phyloP scores from a whole-genome alignment of 2,888 invertebrate genomes.

The Mythimna impura region DNA sequence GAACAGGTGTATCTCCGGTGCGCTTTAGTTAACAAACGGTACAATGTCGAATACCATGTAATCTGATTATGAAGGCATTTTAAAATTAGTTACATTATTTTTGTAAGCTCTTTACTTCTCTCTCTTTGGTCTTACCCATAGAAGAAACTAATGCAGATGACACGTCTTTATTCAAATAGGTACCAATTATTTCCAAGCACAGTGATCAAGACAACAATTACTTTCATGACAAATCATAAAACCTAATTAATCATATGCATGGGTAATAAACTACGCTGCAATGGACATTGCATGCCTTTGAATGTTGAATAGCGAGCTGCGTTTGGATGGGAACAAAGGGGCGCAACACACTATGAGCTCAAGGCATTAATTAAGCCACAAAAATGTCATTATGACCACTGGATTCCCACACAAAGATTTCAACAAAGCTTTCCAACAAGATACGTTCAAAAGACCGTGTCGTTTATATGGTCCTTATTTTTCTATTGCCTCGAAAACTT shows the following conservation, averaged over 20 bases:
- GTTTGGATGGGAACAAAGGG: conserved; percentile 69
- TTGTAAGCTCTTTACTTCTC: not conserved
- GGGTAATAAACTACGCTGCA: conserved; percentile 44
- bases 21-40: conserved; percentile 43
- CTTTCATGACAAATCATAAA: conserved; percentile 29
- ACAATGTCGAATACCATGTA: conserved; percentile 32
- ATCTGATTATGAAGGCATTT: conserved; percentile 38
- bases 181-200: not conserved
- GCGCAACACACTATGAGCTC: conserved; percentile 57
- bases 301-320: conserved; percentile 61
- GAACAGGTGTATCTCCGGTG: conserved; percentile 52
- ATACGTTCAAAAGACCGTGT: conserved; percentile 45
- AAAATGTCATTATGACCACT: conserved; percentile 71
- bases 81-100: not conserved
- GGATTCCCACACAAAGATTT: conserved; percentile 70
- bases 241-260: conserved; percentile 48
- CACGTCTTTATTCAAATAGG: not conserved
- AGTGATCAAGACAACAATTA: not conserved
- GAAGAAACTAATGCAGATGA: not conserved
- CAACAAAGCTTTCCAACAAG: conserved; percentile 54
- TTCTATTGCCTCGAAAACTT: conserved; percentile 39
- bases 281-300: conserved; percentile 59
- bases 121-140: too few relatives aligned
- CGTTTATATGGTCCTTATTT: conserved; percentile 48
- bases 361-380: conserved; percentile 76